Percentiles rank a stretch among this genome's conserved stretches.
These are phyloP conservation scores for Brachypodius melanocephalos DNA, from an alignment of 2,113 vertebrate genomes.

Conservation along the genomic window DNA sequence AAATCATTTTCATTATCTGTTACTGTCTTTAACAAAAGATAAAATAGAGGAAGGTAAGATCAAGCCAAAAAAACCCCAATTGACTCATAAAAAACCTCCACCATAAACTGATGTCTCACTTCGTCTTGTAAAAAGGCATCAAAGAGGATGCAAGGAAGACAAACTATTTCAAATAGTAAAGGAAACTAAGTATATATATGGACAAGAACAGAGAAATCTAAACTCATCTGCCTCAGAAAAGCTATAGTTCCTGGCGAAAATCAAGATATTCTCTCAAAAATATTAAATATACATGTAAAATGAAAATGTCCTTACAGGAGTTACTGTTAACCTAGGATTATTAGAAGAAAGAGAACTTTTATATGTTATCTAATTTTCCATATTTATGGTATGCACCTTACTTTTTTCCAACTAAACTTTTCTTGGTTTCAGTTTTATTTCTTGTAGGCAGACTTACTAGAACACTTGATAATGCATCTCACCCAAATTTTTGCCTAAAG, in stretches of 20 bases:
- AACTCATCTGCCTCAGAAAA: not conserved
- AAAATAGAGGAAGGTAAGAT: not conserved
- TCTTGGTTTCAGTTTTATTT: not conserved
- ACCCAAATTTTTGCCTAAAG: not conserved
- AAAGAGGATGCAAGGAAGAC: not conserved
- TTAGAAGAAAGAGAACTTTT: not conserved
- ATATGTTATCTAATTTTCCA: not conserved
- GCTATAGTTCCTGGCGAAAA: not conserved
- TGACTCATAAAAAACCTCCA: not conserved
- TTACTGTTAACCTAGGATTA: not conserved
- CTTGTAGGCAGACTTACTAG: not conserved
- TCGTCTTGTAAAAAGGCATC: not conserved
- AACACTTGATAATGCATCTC: not conserved
- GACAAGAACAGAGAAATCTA: not conserved
- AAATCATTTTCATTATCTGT: not conserved
- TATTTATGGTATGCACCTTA: not conserved
- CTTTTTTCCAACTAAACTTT: not conserved
- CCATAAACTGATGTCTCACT: too few relatives aligned
- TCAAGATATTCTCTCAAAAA: not conserved
- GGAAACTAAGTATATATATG: not conserved
- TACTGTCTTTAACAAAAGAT: not conserved
- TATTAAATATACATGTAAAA: not conserved
- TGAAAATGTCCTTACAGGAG: not conserved
- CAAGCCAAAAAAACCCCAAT: not conserved
- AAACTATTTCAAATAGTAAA: not conserved